Evolutionary conservation across 2,888 invertebrate genomes (phyloP).

Genomic region (Oligia strigilis): DNA sequence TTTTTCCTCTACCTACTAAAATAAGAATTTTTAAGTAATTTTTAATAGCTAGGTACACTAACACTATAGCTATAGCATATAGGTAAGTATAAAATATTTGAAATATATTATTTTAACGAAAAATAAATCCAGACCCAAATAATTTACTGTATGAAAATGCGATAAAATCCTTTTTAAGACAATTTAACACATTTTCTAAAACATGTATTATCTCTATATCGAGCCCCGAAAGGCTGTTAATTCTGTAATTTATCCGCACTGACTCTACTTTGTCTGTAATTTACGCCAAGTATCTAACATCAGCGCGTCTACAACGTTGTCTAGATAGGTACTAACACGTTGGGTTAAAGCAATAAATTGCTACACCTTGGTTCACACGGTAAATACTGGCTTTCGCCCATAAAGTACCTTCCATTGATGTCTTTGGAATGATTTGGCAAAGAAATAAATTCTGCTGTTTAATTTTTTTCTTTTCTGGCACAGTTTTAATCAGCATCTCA

Average conservation of each 20-base stretch:
- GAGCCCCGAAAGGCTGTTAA: constrained; percentile 41
- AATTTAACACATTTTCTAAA: constrained; percentile 10
- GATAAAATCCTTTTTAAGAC: neutral
- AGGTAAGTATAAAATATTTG: neutral
- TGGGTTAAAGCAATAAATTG: constrained; percentile 48
- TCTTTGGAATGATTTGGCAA: neutral
- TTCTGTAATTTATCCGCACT: constrained; percentile 42
- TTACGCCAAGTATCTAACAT: constrained; percentile 54
- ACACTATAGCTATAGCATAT: neutral
- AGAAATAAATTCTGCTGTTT: neutral
- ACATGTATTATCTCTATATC: constrained; percentile 9
- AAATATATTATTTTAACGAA: neutral
- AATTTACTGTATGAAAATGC: neutral
- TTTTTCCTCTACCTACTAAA: neutral
- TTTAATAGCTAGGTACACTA: neutral
- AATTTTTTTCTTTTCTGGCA: neutral
- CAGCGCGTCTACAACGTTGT: constrained; percentile 44
- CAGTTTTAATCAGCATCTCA: neutral
- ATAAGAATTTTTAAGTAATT: neutral
- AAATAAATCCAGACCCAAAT: neutral
- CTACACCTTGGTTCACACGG: constrained; percentile 51
- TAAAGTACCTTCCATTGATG: constrained; percentile 22
- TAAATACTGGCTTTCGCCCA: constrained; percentile 31
- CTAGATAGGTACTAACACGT: constrained; percentile 52
- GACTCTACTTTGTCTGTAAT: constrained; percentile 50